phyloP scores from a whole-genome alignment of 1,140 invertebrate genomes.

The Triops cancriformis region DNA sequence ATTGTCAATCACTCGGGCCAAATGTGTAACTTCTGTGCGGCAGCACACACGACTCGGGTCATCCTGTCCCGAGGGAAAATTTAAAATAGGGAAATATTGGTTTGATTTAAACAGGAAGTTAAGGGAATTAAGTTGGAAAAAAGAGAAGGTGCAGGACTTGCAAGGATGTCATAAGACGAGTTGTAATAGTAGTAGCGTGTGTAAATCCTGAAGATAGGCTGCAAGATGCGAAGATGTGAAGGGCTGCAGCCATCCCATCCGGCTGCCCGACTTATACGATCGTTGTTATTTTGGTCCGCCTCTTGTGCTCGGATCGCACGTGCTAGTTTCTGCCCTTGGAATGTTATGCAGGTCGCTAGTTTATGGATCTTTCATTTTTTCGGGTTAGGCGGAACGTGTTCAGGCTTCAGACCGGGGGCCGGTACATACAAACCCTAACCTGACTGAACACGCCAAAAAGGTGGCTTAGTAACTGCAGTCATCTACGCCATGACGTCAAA shows the following conservation, averaged over 20 bases:
- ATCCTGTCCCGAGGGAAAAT: too few relatives aligned
- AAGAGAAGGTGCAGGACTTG: neutral
- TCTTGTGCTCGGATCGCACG: constrained; percentile 8
- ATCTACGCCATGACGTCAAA: too few relatives aligned
- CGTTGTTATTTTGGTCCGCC: constrained; percentile 8
- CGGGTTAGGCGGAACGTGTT: neutral
- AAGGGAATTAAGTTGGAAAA: neutral
- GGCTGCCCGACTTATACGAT: neutral
- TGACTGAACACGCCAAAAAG: neutral
- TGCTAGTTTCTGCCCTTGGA: constrained; percentile 6
- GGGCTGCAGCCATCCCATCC: constrained; percentile 2
- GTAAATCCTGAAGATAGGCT: neutral
- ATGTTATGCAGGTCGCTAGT: neutral
- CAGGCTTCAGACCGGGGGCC: neutral
- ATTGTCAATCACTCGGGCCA: too few relatives aligned
- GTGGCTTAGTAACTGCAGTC: too few relatives aligned
- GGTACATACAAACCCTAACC: neutral
- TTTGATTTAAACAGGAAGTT: too few relatives aligned
- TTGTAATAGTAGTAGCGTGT: neutral
- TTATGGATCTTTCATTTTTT: neutral
- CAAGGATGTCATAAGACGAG: neutral
- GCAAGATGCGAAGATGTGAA: neutral
- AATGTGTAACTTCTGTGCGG: too few relatives aligned
- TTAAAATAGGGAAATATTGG: too few relatives aligned
- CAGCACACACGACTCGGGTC: too few relatives aligned